Conservation (phyloP, 2,113 vertebrate genomes). For the Crotalus viridis region DNA sequence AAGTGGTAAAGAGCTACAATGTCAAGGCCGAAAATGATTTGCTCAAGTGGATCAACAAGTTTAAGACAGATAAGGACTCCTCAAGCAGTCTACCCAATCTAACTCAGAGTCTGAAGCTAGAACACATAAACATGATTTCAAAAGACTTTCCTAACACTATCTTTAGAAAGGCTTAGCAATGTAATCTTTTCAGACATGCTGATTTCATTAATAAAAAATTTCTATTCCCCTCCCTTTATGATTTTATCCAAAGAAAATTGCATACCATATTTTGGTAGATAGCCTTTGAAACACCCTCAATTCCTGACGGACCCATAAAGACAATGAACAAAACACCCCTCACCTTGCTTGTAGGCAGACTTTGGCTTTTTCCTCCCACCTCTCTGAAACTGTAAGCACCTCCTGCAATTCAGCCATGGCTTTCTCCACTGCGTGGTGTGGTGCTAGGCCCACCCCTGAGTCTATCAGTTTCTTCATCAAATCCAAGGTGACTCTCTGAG, state of each 20-base stretch:
- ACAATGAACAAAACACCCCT: slow-evolving; percentile 31
- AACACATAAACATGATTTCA: background rate
- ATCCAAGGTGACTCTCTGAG: slow-evolving; percentile 91
- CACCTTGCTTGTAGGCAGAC: slow-evolving; percentile 93
- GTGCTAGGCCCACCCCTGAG: slow-evolving; percentile 92
- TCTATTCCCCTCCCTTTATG: background rate
- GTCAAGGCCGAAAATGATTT: background rate
- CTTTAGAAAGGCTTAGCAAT: background rate
- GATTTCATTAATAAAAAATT: background rate
- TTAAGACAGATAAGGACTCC: background rate
- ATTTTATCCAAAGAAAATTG: background rate
- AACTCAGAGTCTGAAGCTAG: background rate
- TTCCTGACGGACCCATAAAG: background rate
- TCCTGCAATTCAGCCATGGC: slow-evolving; percentile 97
- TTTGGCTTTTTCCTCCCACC: slow-evolving; percentile 97
- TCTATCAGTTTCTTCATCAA: slow-evolving; percentile 97
- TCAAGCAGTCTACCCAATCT: background rate
- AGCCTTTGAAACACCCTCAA: background rate
- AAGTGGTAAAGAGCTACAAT: background rate
- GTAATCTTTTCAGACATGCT: background rate
- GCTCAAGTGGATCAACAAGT: background rate
- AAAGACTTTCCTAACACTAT: background rate
- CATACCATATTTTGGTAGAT: background rate
- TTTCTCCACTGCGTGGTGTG: slow-evolving; percentile 95
- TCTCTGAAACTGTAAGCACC: slow-evolving; percentile 93